phyloP scores from a whole-genome alignment of 2,113 vertebrate species.

The Platysteira castanea region DNA sequence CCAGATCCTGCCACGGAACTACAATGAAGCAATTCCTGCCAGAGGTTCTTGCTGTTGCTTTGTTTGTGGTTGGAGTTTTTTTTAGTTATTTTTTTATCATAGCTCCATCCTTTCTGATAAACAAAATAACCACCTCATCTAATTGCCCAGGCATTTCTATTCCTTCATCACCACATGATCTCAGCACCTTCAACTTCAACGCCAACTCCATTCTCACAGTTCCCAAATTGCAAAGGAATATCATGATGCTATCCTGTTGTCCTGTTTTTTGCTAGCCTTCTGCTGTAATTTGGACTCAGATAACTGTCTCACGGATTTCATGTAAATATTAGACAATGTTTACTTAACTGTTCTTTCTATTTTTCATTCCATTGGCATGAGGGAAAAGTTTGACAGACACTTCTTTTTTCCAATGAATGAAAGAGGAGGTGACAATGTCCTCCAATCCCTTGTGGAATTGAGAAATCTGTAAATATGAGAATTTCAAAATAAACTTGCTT shows the following conservation, averaged over 20 bases:
- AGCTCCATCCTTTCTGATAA: neutral
- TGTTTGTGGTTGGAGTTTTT: neutral
- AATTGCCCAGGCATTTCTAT: neutral
- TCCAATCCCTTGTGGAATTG: too few relatives aligned
- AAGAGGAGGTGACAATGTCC: too few relatives aligned
- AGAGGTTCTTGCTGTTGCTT: neutral
- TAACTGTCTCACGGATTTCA: too few relatives aligned
- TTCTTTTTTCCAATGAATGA: too few relatives aligned
- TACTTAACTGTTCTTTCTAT: too few relatives aligned
- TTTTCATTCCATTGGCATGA: too few relatives aligned
- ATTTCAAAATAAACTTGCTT: too few relatives aligned
- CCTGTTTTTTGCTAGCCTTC: too few relatives aligned
- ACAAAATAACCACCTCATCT: neutral
- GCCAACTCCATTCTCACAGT: neutral
- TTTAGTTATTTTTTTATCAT: neutral
- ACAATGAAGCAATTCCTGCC: neutral
- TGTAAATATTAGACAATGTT: too few relatives aligned
- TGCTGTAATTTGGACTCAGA: too few relatives aligned
- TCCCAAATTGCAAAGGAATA: neutral
- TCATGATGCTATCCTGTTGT: fast-evolving
- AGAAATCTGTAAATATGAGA: too few relatives aligned
- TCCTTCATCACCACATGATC: neutral
- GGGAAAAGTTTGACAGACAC: too few relatives aligned
- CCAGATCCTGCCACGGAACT: neutral
- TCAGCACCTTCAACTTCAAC: neutral